A percentile compares a stretch with the other conserved stretches of the same genome.
Evolutionary conservation across 2,113 vertebrate species (phyloP).

Genomic region (Pterophyllum scalare): DNA sequence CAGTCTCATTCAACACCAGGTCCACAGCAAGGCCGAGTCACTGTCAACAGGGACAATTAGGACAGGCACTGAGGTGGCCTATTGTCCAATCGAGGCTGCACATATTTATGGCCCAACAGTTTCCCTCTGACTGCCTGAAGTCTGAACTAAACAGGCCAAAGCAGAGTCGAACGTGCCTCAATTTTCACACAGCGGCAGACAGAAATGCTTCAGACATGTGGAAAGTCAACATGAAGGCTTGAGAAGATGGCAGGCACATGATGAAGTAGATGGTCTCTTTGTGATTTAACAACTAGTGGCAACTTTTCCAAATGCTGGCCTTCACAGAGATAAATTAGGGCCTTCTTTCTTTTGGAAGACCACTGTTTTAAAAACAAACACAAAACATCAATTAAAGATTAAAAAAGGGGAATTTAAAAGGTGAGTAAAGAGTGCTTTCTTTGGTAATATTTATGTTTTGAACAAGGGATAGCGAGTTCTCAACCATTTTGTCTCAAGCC

Average conservation of each 20-base stretch:
- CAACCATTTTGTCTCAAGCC: neutral
- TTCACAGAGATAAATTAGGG: neutral
- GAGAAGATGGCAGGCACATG: neutral
- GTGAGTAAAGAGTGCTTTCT: neutral
- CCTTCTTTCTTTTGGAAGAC: neutral
- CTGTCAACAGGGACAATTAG: conserved; percentile 78
- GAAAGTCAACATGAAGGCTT: conserved; percentile 55
- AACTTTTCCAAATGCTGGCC: conserved; percentile 21
- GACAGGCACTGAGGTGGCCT: conserved; percentile 19
- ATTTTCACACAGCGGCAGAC: conserved; percentile 26
- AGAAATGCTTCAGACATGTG: conserved; percentile 49
- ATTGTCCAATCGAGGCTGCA: conserved; percentile 34
- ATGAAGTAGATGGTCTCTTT: conserved; percentile 27
- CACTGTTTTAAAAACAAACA: neutral
- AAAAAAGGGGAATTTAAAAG: neutral
- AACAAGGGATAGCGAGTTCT: neutral
- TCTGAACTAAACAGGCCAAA: conserved; percentile 2
- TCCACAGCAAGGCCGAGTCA: conserved; percentile 67
- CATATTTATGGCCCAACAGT: conserved; percentile 21
- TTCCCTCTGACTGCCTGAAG: conserved; percentile 21
- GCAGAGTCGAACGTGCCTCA: conserved; percentile 1
- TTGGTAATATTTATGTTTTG: neutral
- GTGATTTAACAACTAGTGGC: neutral
- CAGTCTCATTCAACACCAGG: conserved; percentile 69
- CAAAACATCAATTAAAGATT: neutral